Conservation (phyloP, 2,888 invertebrate genomes). For the Plebejus melissa region DNA sequence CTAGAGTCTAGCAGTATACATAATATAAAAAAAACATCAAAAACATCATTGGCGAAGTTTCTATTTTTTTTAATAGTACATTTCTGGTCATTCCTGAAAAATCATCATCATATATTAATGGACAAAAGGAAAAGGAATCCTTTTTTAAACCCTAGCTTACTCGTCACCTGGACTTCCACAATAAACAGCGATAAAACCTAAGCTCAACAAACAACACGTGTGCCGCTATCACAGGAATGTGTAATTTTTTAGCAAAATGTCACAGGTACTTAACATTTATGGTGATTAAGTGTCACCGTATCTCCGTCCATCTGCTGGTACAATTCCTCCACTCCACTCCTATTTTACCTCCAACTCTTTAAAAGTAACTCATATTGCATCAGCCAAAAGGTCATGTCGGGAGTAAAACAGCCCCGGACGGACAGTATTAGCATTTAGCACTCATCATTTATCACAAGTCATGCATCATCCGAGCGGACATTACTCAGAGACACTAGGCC, state of each 20-base stretch:
- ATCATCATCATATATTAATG: too few species aligned
- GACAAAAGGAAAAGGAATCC: too few species aligned
- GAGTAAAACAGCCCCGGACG: neutral
- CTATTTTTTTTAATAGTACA: too few species aligned
- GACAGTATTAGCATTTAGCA: slow-evolving; percentile 11
- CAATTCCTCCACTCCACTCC: neutral
- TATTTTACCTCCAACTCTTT: neutral
- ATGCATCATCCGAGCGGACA: slow-evolving; percentile 20
- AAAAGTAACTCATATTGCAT: neutral
- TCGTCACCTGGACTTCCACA: neutral
- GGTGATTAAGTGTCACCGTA: slow-evolving; percentile 10
- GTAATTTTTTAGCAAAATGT: slow-evolving; percentile 22
- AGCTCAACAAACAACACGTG: neutral
- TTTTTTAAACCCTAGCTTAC: neutral
- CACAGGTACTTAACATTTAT: slow-evolving; percentile 24
- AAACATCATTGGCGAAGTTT: too few species aligned
- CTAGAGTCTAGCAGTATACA: too few species aligned
- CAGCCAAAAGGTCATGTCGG: neutral
- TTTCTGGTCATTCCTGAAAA: too few species aligned
- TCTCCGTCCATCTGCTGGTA: slow-evolving; percentile 20
- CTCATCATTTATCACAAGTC: slow-evolving; percentile 17
- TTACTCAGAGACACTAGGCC: slow-evolving; percentile 18
- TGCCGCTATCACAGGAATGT: neutral
- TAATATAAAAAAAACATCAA: too few species aligned
- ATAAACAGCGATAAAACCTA: slow-evolving; percentile 11